Evolutionary conservation across 92 coral and sea anemone genomes (phyloP).

Genomic region (Heliopora coerulea): DNA sequence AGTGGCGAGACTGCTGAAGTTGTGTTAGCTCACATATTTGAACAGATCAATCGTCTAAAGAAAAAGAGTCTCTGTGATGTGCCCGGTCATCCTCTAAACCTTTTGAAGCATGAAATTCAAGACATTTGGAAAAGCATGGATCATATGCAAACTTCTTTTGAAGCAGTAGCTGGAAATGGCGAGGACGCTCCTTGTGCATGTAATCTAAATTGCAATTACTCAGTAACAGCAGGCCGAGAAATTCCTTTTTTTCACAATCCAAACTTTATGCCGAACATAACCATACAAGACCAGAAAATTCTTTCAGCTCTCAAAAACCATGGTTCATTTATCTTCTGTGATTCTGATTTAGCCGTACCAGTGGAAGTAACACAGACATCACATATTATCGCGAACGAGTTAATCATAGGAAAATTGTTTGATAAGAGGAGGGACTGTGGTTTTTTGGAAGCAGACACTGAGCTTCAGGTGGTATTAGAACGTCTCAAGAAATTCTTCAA

Average conservation of each 20-base stretch:
- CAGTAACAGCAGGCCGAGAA: not conserved
- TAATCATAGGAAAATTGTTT: constrained; percentile 19
- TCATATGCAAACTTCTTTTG: not conserved
- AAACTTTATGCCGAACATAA: not conserved
- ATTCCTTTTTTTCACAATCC: too few relatives aligned
- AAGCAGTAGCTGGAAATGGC: not conserved
- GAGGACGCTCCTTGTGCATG: not conserved
- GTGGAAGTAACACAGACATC: constrained; percentile 1
- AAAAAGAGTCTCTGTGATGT: not conserved
- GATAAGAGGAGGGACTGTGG: not conserved
- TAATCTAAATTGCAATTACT: not conserved
- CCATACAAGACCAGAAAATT: constrained; percentile 5
- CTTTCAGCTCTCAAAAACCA: constrained; percentile 31
- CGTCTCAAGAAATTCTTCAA: constrained; percentile 4
- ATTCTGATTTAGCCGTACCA: constrained; percentile 11
- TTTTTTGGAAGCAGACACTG: not conserved
- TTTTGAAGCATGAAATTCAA: constrained; percentile 9
- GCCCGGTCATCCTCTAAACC: constrained; percentile 4
- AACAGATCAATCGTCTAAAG: not conserved
- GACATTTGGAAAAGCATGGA: not conserved
- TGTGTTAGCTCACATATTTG: constrained; percentile 1
- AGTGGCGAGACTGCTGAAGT: constrained; percentile 12
- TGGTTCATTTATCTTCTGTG: constrained; percentile 11
- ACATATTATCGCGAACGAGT: constrained; percentile 7
- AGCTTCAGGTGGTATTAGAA: not conserved